A percentile compares a stretch with the other conserved stretches of the same genome.
Conservation (phyloP, 2,888 invertebrate genomes). For the Nomada goodeniana region DNA sequence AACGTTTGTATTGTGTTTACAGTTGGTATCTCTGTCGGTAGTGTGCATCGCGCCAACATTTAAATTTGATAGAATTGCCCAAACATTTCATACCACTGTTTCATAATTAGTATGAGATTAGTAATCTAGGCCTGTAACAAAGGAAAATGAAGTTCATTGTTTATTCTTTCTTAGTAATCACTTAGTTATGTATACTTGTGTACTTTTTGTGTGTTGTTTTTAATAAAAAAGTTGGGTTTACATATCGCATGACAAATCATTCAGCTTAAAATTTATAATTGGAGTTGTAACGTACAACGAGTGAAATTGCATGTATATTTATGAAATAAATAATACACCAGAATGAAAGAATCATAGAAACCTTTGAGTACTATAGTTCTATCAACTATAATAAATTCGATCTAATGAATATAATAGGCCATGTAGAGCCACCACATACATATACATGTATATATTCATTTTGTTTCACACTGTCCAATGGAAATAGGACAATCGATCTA, state of each 20-base stretch:
- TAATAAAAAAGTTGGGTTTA: slow-evolving; percentile 73
- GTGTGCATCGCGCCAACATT: slow-evolving; percentile 66
- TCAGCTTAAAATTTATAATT: slow-evolving; percentile 52
- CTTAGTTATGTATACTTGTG: slow-evolving; percentile 35
- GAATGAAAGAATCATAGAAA: slow-evolving; percentile 58
- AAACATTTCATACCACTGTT: not conserved
- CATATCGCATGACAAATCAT: slow-evolving; percentile 51
- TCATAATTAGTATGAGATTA: not conserved
- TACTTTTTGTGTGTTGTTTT: slow-evolving; percentile 62
- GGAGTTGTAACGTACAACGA: slow-evolving; percentile 35
- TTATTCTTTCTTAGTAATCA: not conserved
- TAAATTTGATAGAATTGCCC: slow-evolving; percentile 40
- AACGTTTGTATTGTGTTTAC: slow-evolving; percentile 65
- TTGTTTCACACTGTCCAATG: slow-evolving; percentile 41
- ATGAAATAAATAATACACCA: slow-evolving; percentile 59
- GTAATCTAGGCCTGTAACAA: not conserved
- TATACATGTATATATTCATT: slow-evolving; percentile 56
- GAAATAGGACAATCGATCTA: slow-evolving; percentile 49
- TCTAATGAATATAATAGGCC: slow-evolving; percentile 69
- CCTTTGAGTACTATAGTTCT: slow-evolving; percentile 53
- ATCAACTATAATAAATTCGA: slow-evolving; percentile 52
- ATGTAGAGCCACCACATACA: slow-evolving; percentile 69
- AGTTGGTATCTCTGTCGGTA: slow-evolving; percentile 70
- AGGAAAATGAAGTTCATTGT: not conserved
- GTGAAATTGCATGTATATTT: slow-evolving; percentile 50